Evolutionary conservation across 2,113 vertebrate genomes (phyloP), one percentile per base, ranked within the genome.

Genomic region (Australoheros scitulus): DNA sequence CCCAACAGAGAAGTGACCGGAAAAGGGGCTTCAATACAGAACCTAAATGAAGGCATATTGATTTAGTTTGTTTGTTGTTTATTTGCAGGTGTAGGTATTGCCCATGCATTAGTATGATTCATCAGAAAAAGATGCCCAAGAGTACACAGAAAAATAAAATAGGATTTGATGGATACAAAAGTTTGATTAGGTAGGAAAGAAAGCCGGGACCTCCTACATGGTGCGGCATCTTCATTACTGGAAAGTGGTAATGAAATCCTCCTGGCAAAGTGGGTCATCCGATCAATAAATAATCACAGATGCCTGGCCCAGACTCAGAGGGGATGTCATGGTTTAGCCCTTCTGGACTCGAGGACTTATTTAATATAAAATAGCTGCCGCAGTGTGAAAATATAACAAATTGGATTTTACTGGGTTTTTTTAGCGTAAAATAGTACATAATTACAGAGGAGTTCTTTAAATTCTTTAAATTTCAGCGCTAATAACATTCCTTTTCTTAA

Each of bases 251-350:
- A 85, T 50, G 61, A 83, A 77, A 86, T 76, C 82, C 82, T 80
- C 13, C 57, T 38, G 70, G 32, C 83, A 26, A 90, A 89, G 72
- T n/a, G 79, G 82, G 86, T 82, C 82, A 87, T 74, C 61, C 5
- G 75, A 90, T 90, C 82, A 91, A 92, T 92, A 89, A 92, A 87
- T 91, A 90, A 92, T 84, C 87, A 83, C 81, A 80, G 77, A 82
- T 56, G 58, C 41, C 72, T 84, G 86, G 82, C 65, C 84, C 3
- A 60, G 9, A 74, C 80, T 79, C 18, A 9, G 43, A 29, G 47
- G 34, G 34, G 38, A 76, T 60, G 61, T 70, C 61, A 60, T 64
- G 55, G 41, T 55, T 82, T 57, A 77, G 75, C 80, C 20, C 6
- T 20, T 50, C 55, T 80, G 43, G 34, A 75, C 26, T 55, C 10